Base-by-base conservation (phyloP, 2,113 vertebrate genomes). In the Cheilinus undulatus region DNA sequence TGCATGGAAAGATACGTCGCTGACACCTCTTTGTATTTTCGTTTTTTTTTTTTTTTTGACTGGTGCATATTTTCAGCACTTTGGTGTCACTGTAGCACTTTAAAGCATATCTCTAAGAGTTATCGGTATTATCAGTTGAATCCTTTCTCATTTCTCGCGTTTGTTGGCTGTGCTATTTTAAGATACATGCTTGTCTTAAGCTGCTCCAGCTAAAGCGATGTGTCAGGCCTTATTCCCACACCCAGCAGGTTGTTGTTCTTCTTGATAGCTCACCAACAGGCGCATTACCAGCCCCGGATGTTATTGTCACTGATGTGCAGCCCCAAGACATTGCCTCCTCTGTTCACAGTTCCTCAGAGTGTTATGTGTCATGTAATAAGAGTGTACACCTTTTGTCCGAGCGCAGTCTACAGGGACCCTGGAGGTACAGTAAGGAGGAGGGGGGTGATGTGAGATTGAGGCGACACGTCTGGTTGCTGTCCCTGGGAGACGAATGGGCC, bases 201-300 rank as follows among this genome's bases (percentile, higher is more conserved):
- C 77, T 46, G 22, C 71, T 78, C 24, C 61, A 7, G 30, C 52
- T 69, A 69, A 84, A 80, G 65, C 57, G 22, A 85, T 66, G 62
- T 89, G 87, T 88, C 87, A 81, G 80, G 63, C 34, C n/a, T 81
- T 82, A 65, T 86, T 80, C 84, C 80, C 72, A 61, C 74, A 65
- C 69, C 80, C 84, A 82, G 86, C 86, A 86, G 85, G 84, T 84
- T 88, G 87, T 81, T 84, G 88, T 89, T 86, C 22, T 78, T 82
- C 57, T 73, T 86, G 82, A 91, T 88, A 66, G 87, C 75, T 90
- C 82, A 89, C 86, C 83, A 87, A 88, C 80, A 88, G 87, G 74
- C 86, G 64, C 46, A 84, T 90, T 86, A 89, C 82, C 72, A 60
- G 75, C 49, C 40, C 17, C 1, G 56, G 57, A 73, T 84, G 79